Conservation (phyloP, 2,888 invertebrate genomes). For the Yponomeuta plumbellus region DNA sequence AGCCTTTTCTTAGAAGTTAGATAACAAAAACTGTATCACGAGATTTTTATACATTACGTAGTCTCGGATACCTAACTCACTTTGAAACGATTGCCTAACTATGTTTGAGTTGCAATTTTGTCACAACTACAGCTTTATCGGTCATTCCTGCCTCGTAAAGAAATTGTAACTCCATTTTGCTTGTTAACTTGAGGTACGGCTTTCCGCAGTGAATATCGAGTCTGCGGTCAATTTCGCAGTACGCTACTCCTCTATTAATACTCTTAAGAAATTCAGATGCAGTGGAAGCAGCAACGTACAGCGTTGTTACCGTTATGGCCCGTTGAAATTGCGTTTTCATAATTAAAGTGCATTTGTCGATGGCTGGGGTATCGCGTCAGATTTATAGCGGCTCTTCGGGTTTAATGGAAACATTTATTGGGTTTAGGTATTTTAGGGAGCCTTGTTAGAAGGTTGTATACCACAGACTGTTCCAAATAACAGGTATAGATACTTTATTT, state of each 20-base stretch:
- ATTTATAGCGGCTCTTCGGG: not conserved
- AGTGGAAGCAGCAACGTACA: not conserved
- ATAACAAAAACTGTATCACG: no score
- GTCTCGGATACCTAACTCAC: not conserved
- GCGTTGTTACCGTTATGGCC: not conserved
- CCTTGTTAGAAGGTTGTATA: not conserved
- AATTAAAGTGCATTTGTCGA: not conserved
- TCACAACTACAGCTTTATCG: not conserved
- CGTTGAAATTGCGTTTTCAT: not conserved
- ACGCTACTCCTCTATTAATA: not conserved
- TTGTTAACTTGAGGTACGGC: not conserved
- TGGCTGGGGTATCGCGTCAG: not conserved
- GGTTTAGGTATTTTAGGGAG: not conserved
- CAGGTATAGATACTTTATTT: not conserved
- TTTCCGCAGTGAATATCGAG: not conserved
- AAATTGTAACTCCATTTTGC: not conserved
- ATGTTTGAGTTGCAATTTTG: not conserved
- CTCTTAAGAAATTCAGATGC: not conserved
- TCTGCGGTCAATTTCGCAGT: not conserved
- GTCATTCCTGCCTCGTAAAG: not conserved
- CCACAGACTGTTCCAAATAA: not conserved
- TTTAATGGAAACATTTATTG: not conserved
- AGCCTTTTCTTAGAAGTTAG: no score
- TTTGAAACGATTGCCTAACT: not conserved
- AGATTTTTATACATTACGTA: not conserved